Base-by-base conservation (phyloP, 2,113 vertebrate genomes). In the Eudorcas thomsonii region DNA sequence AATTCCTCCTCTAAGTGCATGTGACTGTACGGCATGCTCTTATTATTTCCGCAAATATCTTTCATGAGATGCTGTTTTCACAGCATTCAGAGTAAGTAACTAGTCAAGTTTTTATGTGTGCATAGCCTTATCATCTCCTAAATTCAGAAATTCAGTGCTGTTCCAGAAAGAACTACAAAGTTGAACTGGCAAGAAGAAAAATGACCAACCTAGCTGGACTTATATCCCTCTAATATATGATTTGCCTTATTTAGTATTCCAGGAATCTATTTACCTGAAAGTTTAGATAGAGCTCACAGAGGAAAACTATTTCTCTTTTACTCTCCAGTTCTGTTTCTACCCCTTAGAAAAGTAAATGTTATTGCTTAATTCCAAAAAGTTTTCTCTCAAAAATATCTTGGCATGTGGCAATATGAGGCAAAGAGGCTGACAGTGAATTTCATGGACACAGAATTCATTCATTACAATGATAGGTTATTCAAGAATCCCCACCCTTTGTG, bases 211-310 rank as follows among this genome's bases (percentile, higher is more conserved):
- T 55, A 19, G 14, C 36, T 82, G 16, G 21, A 16, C 85, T 98
- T 92, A 64, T 86, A 55, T 95, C 50, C 36, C 5, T 82, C 71
- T 80, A 81, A 84, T 91, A 45, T 78, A 87, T 81, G 54, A 77
- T 77, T 90, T 60, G 96, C 89, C 84, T 91, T 96, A 71, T 52
- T 87, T 62, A 77, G 10, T 86, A 94, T 83, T 60, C 60, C 83
- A 89, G 83, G 14, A 96, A 95, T 93, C 91, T 23, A 55, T 91
- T 91, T 43, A 55, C 86, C 97, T 95, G 85, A 90, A 97, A 96
- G 85, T 94, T 67, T 80, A 64, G 54, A 30, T 14, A 62, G 43
- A 91, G 30, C 95, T 90, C 78, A 89, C 13, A 80, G 59, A 59
- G 57, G 36, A 67, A 81, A n/a, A 39, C 25, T 8, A n/a, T 60